Conservation (phyloP, 1,140 invertebrate species). For the Drosophila subobscura region DNA sequence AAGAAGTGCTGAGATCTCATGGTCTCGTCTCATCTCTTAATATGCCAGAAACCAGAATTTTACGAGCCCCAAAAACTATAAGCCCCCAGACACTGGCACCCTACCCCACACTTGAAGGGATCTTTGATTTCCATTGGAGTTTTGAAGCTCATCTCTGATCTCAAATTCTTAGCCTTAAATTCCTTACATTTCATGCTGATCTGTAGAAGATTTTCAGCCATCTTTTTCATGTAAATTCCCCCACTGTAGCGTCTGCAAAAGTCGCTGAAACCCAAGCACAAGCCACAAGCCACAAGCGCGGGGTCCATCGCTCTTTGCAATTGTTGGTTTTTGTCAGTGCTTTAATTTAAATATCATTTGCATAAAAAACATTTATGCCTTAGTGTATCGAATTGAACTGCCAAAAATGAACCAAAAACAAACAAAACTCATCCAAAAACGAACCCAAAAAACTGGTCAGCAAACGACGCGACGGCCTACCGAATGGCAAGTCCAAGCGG, state of each 20-base stretch:
- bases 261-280: constrained; percentile 17
- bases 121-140: background rate
- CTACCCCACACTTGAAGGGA: constrained; percentile 9
- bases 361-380: constrained; percentile 70
- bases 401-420: constrained; percentile 30
- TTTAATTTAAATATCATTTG: constrained; percentile 72
- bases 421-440: constrained; percentile 31
- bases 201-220: no score
- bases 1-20: constrained; percentile 64
- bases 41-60: constrained; percentile 78
- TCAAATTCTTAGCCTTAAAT: no score
- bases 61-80: constrained; percentile 46
- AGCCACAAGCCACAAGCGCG: no score
- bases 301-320: constrained; percentile 26
- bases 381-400: constrained; percentile 70
- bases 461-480: constrained; percentile 1
- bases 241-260: background rate
- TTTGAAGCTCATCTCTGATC: no score
- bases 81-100: constrained; percentile 3
- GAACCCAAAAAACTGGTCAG: constrained; percentile 11
- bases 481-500: constrained; percentile 40
- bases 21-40: constrained; percentile 52
- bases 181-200: background rate
- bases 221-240: background rate
- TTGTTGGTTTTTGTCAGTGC: constrained; percentile 59